phyloP scores from a whole-genome alignment of 2,797 vertebrate genomes.

The Phoeniculus purpureus region DNA sequence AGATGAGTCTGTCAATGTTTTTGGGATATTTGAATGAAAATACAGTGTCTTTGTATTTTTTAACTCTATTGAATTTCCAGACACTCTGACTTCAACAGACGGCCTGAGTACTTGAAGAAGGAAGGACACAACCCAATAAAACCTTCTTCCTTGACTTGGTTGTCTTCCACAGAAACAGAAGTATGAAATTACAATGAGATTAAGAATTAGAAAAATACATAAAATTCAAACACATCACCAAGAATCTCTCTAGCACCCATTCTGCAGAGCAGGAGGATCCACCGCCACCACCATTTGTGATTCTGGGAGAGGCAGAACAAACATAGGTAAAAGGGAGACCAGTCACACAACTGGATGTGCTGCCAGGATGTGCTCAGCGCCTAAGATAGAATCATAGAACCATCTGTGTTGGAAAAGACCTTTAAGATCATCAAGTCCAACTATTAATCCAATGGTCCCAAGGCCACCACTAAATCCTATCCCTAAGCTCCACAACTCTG shows the following conservation, averaged over 20 bases:
- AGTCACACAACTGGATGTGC: rapidly evolving
- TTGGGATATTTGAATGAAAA: background rate
- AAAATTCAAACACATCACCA: background rate
- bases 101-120: background rate
- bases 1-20: background rate
- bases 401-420: too few species aligned
- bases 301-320: background rate
- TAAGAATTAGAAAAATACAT: background rate
- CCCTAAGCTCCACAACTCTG: too few species aligned
- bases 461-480: too few species aligned
- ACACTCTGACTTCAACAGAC: background rate
- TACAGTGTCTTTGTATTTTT: too few species aligned
- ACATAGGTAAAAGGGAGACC: background rate
- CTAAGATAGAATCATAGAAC: background rate
- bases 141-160: background rate
- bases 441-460: too few species aligned
- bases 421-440: too few species aligned
- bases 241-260: background rate
- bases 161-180: background rate
- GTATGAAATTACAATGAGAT: background rate
- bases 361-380: background rate
- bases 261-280: background rate
- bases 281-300: background rate
- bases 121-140: background rate
- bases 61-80: background rate